Conservation (phyloP, 2,113 vertebrate species). For the Ceyx melanurus region DNA sequence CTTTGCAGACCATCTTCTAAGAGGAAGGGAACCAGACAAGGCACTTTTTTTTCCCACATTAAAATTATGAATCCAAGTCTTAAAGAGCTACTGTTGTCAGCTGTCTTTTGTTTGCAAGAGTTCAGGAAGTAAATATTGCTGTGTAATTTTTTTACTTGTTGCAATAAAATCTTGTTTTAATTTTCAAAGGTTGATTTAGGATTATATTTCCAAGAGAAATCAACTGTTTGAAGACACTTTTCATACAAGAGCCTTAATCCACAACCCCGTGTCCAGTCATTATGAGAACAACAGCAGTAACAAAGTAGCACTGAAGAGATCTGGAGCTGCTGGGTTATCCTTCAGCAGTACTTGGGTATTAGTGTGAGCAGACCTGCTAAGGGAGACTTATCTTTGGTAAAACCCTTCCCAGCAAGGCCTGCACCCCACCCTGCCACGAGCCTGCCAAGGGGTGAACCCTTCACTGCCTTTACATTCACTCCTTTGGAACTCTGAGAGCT, state of each 20-base stretch:
- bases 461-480: neutral
- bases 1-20: neutral
- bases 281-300: neutral
- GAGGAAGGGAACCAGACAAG: neutral
- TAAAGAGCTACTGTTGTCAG: neutral
- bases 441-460: neutral
- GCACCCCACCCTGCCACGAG: rapidly evolving
- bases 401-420: neutral
- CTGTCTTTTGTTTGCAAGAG: neutral
- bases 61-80: neutral
- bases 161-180: neutral
- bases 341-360: neutral
- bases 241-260: neutral
- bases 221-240: rapidly evolving
- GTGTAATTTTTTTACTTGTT: neutral
- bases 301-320: neutral
- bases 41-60: neutral
- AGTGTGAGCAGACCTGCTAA: neutral
- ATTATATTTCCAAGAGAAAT: neutral
- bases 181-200: neutral
- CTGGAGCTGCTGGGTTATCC: neutral
- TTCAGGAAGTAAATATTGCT: neutral
- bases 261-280: neutral
- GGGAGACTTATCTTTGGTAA: neutral
- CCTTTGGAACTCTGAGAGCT: rapidly evolving